Percentiles rank a stretch among this genome's conserved stretches.
phyloP scores from a whole-genome alignment of 2,888 invertebrate genomes.

The Noctua pronuba region DNA sequence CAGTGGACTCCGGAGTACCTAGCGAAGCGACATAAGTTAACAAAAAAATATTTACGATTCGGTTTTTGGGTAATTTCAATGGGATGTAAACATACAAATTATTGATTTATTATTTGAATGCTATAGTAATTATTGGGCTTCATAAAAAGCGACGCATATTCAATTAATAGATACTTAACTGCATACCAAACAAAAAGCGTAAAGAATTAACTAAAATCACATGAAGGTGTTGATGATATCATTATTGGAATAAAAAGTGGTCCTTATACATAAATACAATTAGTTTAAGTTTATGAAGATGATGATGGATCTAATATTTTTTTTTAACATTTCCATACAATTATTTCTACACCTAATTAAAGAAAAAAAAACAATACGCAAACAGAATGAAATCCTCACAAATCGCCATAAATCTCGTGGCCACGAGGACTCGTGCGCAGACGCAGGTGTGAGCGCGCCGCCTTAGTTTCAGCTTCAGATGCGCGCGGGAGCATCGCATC shows the following conservation, averaged over 20 bases:
- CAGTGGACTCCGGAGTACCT: too few species aligned
- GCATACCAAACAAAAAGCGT: not conserved
- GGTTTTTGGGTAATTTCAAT: not conserved
- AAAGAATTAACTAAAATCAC: not conserved
- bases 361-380: not conserved
- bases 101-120: not conserved
- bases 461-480: slow-evolving; percentile 76
- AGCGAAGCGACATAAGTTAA: not conserved
- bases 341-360: not conserved
- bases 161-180: not conserved
- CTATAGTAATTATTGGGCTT: not conserved
- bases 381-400: not conserved
- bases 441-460: slow-evolving; percentile 61
- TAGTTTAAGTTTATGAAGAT: not conserved
- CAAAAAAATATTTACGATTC: not conserved
- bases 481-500: slow-evolving; percentile 65
- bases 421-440: slow-evolving; percentile 31
- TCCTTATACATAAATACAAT: not conserved
- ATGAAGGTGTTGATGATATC: slow-evolving; percentile 5
- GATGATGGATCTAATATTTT: not conserved
- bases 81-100: not conserved
- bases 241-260: slow-evolving; percentile 6
- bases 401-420: slow-evolving; percentile 24
- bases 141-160: not conserved
- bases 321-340: not conserved